These are phyloP conservation scores for Picus viridis DNA, from an alignment of 2,797 vertebrate species.

Conservation along the genomic window DNA sequence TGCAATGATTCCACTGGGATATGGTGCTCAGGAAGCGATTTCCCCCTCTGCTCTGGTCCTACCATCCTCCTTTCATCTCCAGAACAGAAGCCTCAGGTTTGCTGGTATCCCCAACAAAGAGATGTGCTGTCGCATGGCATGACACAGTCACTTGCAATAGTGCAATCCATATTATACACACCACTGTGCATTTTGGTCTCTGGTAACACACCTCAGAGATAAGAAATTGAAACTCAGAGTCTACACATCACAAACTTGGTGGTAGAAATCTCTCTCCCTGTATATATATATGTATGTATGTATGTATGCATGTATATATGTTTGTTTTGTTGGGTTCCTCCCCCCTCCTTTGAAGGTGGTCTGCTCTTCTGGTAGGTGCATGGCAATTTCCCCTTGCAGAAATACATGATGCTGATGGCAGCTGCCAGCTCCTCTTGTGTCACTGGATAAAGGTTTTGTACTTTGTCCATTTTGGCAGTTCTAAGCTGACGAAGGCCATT, in stretches of 20 bases:
- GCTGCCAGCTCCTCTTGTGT: background rate
- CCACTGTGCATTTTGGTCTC: background rate
- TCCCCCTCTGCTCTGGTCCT: background rate
- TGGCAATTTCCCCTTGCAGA: background rate
- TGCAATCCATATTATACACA: accelerated
- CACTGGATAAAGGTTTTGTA: background rate
- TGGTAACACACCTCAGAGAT: background rate
- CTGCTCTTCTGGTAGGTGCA: background rate
- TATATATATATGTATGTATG: too few species aligned
- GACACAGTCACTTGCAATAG: background rate
- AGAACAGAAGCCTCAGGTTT: background rate
- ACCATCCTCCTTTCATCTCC: background rate
- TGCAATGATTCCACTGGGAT: background rate
- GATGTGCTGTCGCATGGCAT: accelerated
- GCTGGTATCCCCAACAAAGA: background rate
- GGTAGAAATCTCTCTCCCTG: background rate
- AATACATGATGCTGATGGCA: background rate
- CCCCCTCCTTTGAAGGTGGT: background rate
- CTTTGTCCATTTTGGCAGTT: background rate
- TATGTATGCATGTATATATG: too few species aligned
- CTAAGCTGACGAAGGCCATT: background rate
- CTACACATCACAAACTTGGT: background rate
- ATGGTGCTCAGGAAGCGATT: background rate
- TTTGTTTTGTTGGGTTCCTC: too few species aligned
- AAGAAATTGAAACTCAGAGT: background rate